A percentile compares a stretch with the other conserved stretches of the same genome.
Conservation (phyloP, 2,888 invertebrate species). For the Resseliella maxima region DNA sequence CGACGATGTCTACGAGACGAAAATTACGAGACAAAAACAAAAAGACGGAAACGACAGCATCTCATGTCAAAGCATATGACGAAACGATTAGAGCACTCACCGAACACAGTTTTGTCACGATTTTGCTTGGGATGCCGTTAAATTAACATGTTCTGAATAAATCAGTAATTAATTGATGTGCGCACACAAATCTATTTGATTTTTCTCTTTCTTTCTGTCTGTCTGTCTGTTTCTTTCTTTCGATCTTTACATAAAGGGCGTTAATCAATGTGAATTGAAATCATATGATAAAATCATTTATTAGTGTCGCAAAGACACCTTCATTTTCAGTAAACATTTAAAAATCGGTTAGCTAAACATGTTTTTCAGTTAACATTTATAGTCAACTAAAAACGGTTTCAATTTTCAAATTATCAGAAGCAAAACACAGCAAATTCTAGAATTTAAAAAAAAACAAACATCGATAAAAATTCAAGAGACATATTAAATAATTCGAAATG, state of each 20-base stretch:
- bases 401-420: too few relatives aligned
- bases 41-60: neutral
- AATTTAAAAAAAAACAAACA: neutral
- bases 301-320: too few relatives aligned
- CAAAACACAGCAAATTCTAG: neutral
- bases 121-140: neutral
- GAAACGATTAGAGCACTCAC: too few relatives aligned
- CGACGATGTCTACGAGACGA: too few relatives aligned
- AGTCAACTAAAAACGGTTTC: too few relatives aligned
- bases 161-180: neutral
- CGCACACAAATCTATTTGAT: neutral
- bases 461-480: neutral
- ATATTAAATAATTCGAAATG: neutral
- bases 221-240: too few relatives aligned
- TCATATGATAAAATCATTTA: constrained; percentile 11
- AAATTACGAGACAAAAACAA: neutral
- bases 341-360: too few relatives aligned
- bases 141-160: neutral
- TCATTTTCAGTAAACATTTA: too few relatives aligned
- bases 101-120: neutral
- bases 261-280: constrained; percentile 16
- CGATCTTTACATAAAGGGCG: neutral
- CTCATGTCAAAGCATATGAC: too few relatives aligned
- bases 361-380: too few relatives aligned
- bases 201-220: neutral